phyloP scores from a whole-genome alignment of 2,113 vertebrate species.

The Columbina picui region DNA sequence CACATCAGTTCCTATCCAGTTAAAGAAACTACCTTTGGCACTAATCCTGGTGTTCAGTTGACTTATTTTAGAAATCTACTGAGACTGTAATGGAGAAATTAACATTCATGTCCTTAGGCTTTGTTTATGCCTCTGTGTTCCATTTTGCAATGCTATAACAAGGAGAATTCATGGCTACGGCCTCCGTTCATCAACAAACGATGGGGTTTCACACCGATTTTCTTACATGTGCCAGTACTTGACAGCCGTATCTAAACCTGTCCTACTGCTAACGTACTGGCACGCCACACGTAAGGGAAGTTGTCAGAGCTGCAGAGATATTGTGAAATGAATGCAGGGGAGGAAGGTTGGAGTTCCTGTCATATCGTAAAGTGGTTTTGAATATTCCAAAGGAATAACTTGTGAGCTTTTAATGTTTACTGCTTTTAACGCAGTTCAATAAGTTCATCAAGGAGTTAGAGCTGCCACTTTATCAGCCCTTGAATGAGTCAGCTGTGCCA shows the following conservation, averaged over 20 bases:
- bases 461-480: neutral
- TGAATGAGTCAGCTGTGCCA: neutral
- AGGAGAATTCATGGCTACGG: neutral
- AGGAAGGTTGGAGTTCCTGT: neutral
- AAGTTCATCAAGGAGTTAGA: neutral
- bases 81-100: neutral
- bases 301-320: neutral
- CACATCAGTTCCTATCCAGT: neutral
- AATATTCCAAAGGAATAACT: neutral
- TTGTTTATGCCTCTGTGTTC: neutral
- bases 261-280: neutral
- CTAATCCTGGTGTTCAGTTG: neutral
- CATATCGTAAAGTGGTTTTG: neutral
- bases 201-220: neutral
- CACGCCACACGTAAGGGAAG: fast-evolving
- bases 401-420: neutral
- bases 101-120: neutral
- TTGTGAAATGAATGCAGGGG: neutral
- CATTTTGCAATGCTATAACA: neutral
- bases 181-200: neutral
- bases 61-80: neutral
- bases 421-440: neutral
- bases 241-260: neutral
- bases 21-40: neutral
- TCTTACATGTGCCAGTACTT: neutral